Evolutionary conservation across 2,113 vertebrate species (phyloP).

Genomic region (Astatoreochromis straeleni): DNA sequence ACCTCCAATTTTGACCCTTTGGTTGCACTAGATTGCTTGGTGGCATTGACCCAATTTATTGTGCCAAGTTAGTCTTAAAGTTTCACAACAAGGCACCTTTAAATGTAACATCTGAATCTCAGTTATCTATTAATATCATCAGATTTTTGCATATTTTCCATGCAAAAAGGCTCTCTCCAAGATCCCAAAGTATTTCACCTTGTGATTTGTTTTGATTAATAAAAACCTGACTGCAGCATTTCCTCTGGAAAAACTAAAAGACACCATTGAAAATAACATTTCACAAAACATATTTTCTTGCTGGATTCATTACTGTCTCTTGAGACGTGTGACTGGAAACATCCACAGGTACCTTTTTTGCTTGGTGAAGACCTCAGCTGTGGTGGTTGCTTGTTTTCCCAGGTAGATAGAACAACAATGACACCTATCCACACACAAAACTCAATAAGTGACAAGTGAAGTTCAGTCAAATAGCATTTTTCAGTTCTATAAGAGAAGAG

Average conservation of each 20-base stretch:
- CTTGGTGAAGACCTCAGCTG: not conserved
- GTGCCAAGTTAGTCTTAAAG: not conserved
- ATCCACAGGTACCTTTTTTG: not conserved
- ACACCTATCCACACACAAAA: not conserved
- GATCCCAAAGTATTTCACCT: not conserved
- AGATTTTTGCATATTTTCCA: not conserved
- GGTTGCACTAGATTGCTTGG: not conserved
- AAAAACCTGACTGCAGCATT: not conserved
- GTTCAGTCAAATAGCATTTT: not conserved
- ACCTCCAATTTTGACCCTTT: not conserved
- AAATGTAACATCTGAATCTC: accelerated
- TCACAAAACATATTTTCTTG: not conserved
- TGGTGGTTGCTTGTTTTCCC: not conserved
- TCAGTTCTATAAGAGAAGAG: not conserved
- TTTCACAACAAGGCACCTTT: not conserved
- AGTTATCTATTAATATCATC: not conserved
- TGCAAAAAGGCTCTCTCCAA: not conserved
- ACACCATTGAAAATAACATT: not conserved
- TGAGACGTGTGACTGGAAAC: not conserved
- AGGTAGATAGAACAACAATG: not conserved
- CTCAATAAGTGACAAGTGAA: not conserved
- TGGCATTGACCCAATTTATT: not conserved
- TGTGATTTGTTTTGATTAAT: not conserved
- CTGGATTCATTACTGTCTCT: not conserved
- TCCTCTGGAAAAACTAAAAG: not conserved